A percentile compares a stretch with the other conserved stretches of the same genome.
These are phyloP conservation scores for Lottia gigantea DNA, from an alignment of 2,888 invertebrate species.

Conservation along the genomic window DNA sequence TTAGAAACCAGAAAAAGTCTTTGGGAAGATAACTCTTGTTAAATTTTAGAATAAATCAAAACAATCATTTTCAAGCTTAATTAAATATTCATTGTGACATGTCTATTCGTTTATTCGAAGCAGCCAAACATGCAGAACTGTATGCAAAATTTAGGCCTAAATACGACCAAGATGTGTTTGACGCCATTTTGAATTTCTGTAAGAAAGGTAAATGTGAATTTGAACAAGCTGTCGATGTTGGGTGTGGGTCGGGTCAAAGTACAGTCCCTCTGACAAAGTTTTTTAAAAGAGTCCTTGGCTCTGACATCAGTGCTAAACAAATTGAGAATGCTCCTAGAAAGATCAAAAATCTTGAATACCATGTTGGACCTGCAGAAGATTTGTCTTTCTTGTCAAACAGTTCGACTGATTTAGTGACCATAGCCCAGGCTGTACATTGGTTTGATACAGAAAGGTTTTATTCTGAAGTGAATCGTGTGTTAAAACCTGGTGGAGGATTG, in stretches of 20 bases:
- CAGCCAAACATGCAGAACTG: slow-evolving; percentile 36
- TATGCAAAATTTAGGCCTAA: slow-evolving; percentile 51
- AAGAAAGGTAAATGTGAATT: slow-evolving; percentile 26
- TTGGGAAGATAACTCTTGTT: too few relatives aligned
- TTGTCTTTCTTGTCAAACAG: slow-evolving; percentile 51
- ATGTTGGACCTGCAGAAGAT: slow-evolving; percentile 66
- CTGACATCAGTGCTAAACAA: slow-evolving; percentile 69
- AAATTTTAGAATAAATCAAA: too few relatives aligned
- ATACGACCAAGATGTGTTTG: slow-evolving; percentile 40
- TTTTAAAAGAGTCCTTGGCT: slow-evolving; percentile 69
- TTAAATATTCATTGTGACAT: slow-evolving; percentile 16
- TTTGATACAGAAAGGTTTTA: slow-evolving; percentile 68
- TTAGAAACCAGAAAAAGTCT: too few relatives aligned
- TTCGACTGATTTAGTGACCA: slow-evolving; percentile 66
- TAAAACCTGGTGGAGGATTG: slow-evolving; percentile 67
- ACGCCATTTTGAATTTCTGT: slow-evolving; percentile 43
- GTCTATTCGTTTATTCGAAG: slow-evolving; percentile 42
- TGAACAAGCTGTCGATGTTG: slow-evolving; percentile 70
- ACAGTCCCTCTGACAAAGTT: slow-evolving; percentile 67
- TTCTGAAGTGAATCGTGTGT: slow-evolving; percentile 67
- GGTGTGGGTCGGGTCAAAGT: slow-evolving; percentile 72
- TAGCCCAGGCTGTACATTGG: slow-evolving; percentile 70
- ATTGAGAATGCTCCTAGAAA: slow-evolving; percentile 62
- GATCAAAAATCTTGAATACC: slow-evolving; percentile 48
- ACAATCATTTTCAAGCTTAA: too few relatives aligned